Evolutionary conservation across 2,113 vertebrate species (phyloP).

Genomic region (Tonatia bakeri): DNA sequence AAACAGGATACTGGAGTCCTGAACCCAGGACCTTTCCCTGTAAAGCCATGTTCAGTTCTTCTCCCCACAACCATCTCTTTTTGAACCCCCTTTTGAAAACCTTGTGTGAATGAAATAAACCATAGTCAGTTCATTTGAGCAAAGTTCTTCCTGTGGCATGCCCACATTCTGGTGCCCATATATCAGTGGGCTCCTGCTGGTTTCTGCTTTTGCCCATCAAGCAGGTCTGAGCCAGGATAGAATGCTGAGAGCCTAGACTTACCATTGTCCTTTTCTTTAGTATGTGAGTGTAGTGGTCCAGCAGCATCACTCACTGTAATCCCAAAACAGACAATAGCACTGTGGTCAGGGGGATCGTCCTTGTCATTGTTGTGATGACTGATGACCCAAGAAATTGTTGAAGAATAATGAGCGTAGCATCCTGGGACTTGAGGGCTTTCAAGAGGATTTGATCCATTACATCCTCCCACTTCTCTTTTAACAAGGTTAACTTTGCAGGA

Average conservation of each 20-base stretch:
- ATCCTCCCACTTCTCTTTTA: background rate
- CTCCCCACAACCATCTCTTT: background rate
- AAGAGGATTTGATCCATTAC: fast-evolving
- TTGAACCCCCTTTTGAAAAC: background rate
- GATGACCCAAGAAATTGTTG: background rate
- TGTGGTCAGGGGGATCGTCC: background rate
- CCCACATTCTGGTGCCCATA: background rate
- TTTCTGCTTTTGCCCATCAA: background rate
- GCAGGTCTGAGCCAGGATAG: background rate
- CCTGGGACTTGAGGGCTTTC: background rate
- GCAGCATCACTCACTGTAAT: background rate
- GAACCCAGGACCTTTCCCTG: background rate
- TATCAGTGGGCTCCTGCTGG: background rate
- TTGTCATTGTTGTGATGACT: background rate
- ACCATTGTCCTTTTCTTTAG: background rate
- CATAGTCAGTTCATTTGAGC: background rate
- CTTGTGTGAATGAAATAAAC: background rate
- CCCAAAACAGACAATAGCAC: background rate
- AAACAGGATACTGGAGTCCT: background rate
- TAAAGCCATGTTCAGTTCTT: background rate
- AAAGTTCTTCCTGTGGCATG: background rate
- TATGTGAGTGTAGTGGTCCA: background rate
- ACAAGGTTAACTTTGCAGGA: slow-evolving; percentile 42
- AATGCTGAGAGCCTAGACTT: background rate
- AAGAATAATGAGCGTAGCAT: background rate